Evolutionary conservation across 2,888 invertebrate genomes (phyloP), one percentile per base, ranked within the genome.

Genomic region (Ochlodes sylvanus): DNA sequence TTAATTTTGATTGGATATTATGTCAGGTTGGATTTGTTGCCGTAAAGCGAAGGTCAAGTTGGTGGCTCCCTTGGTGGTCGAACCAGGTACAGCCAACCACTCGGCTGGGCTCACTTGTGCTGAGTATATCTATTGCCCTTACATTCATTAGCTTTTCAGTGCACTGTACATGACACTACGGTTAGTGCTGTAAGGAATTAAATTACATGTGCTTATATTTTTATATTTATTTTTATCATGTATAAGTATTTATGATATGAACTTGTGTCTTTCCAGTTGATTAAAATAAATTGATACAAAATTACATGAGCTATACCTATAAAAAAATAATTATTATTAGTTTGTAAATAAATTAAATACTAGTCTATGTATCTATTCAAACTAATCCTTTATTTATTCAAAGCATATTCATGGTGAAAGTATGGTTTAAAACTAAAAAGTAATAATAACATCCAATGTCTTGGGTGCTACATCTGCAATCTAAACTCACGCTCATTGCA

Each of bases 11-110:
- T 76, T 75, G 72, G 81, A 50, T 21, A 34, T 50, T 12, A 65
- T 67, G 67, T 21, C 82, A 91, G 90, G 88, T 77, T 90, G 87
- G 89, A 80, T 88, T 78, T 90, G 89, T 90, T 92, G 86, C 82
- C 85, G 85, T 81, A 88, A 83, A 71, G 73, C 76, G 78, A 83
- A 44, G 27, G 54, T 54, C 32, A 34, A 83, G 79, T 80, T 77
- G 69, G 83, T 91, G 73, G 83, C 84, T 72, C 88, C 88, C 66
- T 76, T 86, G 77, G 81, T 84, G 79, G 71, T 82, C 73, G 79
- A 76, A 76, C 78, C 82, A 91, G 90, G 88, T 77, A 67, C 38
- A 34, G 52, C 54, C 34, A 38, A 38, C 32, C 14, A 50, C 21
- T 38, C 34, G 0, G 19, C 57, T 52, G 50, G 58, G 4, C 19